Base-by-base conservation (phyloP, 1,140 invertebrate species). In the Polypedilum pembai region DNA sequence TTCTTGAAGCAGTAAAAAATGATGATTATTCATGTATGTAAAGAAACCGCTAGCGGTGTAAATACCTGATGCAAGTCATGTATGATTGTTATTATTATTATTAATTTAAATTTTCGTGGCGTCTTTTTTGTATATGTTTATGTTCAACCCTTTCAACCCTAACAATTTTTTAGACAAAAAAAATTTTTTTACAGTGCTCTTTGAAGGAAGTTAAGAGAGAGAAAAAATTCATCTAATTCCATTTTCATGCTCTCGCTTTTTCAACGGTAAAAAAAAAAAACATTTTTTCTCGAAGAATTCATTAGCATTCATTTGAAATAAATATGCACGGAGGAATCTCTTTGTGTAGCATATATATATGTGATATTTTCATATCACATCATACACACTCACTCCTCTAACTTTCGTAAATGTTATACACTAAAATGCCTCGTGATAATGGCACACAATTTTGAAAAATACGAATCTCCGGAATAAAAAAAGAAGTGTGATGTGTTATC, bases 191-290 rank as follows among this genome's bases (percentile, higher is more conserved):
- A n/a, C n/a, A n/a, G n/a, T n/a, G n/a, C 24, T 5, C 5, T 33
- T 33, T 33, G 24, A 33, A 33, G 24, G 24, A 33, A 33, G 24
- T 33, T 33, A 33, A 33, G 24, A 33, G 24, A 33, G 24, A 5
- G n/a, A 66, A 66, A 69, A 18, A 69, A 69, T 69, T 69, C 65
- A 69, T 69, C 65, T 69, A 69, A 69, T 69, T 69, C 65, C 65
- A 69, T 20, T 18, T 69, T 18, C 8, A 21, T 56, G 45, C 45
- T 56, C 12, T n/a, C 45, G n/a, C 45, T 56, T 56, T 56, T 69
- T 69, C 20, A 69, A 69, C 65, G 20, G 17, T 69, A 2, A 7
- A 69, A 66, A 7, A 69, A 66, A 17, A 17, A 12, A 15, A 8
- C 18, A 4, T 21, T 18, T 69, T 69, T 69, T 8, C 65, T 69